Base-by-base conservation (phyloP, 2,113 vertebrate species). In the Lota lota region DNA sequence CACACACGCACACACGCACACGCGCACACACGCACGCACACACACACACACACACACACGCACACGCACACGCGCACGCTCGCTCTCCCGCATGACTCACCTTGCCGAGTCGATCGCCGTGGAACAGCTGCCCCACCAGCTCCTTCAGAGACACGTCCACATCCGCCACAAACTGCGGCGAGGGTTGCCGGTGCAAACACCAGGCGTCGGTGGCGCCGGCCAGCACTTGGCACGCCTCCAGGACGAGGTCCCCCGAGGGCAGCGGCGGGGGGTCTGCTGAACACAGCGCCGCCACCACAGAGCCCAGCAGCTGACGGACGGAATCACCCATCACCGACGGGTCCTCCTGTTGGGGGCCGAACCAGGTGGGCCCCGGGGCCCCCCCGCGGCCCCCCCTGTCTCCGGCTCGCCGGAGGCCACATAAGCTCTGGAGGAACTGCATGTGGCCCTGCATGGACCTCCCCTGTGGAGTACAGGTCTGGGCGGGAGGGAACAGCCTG, bases 381-480 rank as follows among this genome's bases (percentile, higher is more conserved):
- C 88, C 40, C 65, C 18, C 68, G 74, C 70, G 19, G 40, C 86
- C 82, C 21, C 81, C 40, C 40, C 40, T 33, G 28, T 33, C 40
- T 8, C 6, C 74, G 3, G 92, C 69, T 5, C 88, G 89, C 53
- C 83, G 92, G 63, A 97, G 83, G 63, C 90, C 76, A 56, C 95
- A 90, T 0, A 98, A 86, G 76, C 79, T 65, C 69, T 93, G 94
- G 15, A 97, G 88, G 83, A 98, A 97, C 3, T 85, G 88, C 64
- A 92, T 63, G 36, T 94, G 91, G 66, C 85, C 87, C 50, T 73
- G 63, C 17, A 92, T 14, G 18, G 72, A 28, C 1, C 54, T 66
- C 61, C 85, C 85, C 17, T 58, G 63, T 15, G 36, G 20, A 57
- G 21, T 16, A 0, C 15, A 1, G n/a, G 4, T 47, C 24, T 1